A percentile compares a stretch with the other conserved stretches of the same genome.
These are phyloP conservation scores for Pollimyrus isidori DNA, from an alignment of 2,113 vertebrate genomes.

Conservation along the genomic window DNA sequence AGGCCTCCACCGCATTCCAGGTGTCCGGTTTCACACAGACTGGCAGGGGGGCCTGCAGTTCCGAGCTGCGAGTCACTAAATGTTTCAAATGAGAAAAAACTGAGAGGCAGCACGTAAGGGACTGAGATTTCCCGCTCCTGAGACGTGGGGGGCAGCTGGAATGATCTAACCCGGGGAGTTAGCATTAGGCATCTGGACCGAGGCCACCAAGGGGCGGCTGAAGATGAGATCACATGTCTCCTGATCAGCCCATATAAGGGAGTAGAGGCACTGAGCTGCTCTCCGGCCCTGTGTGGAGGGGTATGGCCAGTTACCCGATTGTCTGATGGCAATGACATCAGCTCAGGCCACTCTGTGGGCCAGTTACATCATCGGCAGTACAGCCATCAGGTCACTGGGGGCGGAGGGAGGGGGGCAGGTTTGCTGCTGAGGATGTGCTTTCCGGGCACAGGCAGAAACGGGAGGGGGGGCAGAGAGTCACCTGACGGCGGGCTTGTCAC, in stretches of 20 bases:
- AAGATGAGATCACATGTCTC: conserved; percentile 17
- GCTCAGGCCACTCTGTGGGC: neutral
- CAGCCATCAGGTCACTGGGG: neutral
- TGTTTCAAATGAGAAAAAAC: neutral
- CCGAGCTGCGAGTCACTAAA: neutral
- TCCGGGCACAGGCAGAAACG: neutral
- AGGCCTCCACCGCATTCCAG: neutral
- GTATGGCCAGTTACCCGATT: neutral
- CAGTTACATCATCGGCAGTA: conserved; percentile 13
- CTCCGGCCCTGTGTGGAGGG: neutral
- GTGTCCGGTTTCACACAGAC: neutral
- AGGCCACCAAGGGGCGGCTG: neutral
- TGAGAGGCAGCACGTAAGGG: neutral
- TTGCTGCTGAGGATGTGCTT: neutral
- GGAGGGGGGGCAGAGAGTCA: neutral
- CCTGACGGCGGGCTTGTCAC: neutral
- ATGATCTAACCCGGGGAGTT: neutral
- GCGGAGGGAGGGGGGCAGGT: neutral
- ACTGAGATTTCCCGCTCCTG: neutral
- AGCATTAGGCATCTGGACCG: neutral
- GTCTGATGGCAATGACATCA: conserved; percentile 18
- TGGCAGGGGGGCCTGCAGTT: neutral
- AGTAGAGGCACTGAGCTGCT: neutral
- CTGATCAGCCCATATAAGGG: conserved; percentile 29
- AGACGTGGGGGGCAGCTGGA: neutral